Conservation (phyloP, 2,113 vertebrate genomes). For the Podarcis muralis region DNA sequence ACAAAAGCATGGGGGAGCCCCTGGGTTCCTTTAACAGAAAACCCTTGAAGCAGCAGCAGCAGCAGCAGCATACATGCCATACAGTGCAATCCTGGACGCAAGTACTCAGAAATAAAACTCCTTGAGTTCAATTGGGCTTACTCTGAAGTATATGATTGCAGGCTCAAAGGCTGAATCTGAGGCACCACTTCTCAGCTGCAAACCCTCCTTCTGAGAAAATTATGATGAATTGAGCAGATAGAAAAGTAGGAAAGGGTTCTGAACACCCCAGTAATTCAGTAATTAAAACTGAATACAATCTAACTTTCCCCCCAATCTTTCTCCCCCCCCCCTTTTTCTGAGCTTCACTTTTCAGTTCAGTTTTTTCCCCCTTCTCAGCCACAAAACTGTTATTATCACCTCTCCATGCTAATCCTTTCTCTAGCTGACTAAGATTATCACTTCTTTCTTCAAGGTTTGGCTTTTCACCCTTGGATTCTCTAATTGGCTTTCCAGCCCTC, state of each 20-base stretch:
- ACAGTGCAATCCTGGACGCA: background rate
- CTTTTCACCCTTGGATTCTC: slow-evolving; percentile 34
- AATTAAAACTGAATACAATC: slow-evolving; percentile 9
- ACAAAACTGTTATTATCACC: slow-evolving; percentile 30
- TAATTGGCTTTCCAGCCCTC: slow-evolving; percentile 22
- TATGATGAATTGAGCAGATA: background rate
- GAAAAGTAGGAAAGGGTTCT: background rate
- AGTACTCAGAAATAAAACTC: no score
- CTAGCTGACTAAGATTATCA: slow-evolving; percentile 41
- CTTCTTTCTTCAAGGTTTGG: slow-evolving; percentile 45
- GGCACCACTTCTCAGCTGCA: background rate
- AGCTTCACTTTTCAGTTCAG: slow-evolving; percentile 11
- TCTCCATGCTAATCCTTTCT: slow-evolving; percentile 26
- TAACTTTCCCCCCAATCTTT: background rate
- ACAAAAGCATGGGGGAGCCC: no score
- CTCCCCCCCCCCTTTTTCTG: background rate
- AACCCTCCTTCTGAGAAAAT: background rate
- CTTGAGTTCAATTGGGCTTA: no score
- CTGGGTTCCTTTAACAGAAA: no score
- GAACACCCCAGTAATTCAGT: background rate
- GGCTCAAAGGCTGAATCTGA: no score
- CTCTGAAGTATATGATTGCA: background rate
- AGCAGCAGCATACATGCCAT: no score
- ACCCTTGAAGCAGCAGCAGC: no score
- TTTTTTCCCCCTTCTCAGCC: background rate